Percentiles rank a stretch among this genome's conserved stretches.
These are phyloP conservation scores for Perizoma flavofasciatum DNA, from an alignment of 2,888 invertebrate species.

Conservation along the genomic window DNA sequence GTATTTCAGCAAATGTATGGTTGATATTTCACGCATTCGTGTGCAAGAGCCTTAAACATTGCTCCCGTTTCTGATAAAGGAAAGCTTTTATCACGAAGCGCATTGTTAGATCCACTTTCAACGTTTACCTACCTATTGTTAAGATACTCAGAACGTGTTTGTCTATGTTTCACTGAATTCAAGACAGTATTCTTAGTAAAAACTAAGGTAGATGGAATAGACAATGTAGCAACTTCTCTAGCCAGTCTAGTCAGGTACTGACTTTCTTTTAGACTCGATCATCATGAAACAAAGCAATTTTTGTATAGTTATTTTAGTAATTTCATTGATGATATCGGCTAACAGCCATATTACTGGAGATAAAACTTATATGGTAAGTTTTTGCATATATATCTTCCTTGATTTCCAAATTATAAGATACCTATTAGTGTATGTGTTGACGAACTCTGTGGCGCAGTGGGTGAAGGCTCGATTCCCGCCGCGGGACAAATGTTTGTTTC, in stretches of 20 bases:
- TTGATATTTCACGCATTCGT: too few species aligned
- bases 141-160: background rate
- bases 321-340: constrained; percentile 32
- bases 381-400: background rate
- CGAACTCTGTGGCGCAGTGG: too few species aligned
- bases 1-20: too few species aligned
- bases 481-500: too few species aligned
- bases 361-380: constrained; percentile 62
- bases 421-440: too few species aligned
- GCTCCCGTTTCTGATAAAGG: background rate
- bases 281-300: constrained; percentile 7
- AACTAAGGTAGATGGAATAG: background rate
- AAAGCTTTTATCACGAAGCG: constrained; percentile 3
- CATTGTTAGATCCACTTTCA: constrained; percentile 12
- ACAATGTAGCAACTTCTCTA: background rate
- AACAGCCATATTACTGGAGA: constrained; percentile 60
- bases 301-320: background rate
- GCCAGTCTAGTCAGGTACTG: background rate
- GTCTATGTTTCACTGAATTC: constrained; percentile 11
- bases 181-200: constrained; percentile 3
- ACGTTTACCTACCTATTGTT: constrained; percentile 17
- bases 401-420: too few species aligned
- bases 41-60: background rate
- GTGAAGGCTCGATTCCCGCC: too few species aligned
- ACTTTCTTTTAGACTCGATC: background rate